phyloP scores from a whole-genome alignment of 1,140 invertebrate genomes.

The Trialeurodes vaporariorum region DNA sequence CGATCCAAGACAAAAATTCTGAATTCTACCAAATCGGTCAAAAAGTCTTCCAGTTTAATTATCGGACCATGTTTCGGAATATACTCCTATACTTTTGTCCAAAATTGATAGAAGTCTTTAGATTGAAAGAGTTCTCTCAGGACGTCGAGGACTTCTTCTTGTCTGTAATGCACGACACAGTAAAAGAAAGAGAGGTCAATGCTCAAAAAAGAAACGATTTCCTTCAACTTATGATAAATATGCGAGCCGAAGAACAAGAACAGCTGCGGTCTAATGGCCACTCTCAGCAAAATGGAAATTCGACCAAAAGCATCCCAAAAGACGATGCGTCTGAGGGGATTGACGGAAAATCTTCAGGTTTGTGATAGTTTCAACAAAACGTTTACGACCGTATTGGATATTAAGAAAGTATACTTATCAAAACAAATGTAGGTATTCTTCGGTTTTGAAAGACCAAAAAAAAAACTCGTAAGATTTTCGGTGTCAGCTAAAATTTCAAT shows the following conservation, averaged over 20 bases:
- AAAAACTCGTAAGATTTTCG: neutral
- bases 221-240: slow-evolving; percentile 26
- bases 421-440: neutral
- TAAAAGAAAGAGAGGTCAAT: slow-evolving; percentile 35
- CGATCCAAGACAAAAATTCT: slow-evolving; percentile 36
- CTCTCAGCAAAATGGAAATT: neutral
- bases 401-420: neutral
- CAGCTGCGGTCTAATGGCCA: neutral
- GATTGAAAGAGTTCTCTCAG: neutral
- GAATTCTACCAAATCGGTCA: slow-evolving; percentile 39
- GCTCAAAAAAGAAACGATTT: slow-evolving; percentile 36
- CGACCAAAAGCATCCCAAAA: neutral
- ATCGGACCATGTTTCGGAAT: slow-evolving; percentile 17
- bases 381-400: neutral
- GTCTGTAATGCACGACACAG: slow-evolving; percentile 36
- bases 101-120: neutral
- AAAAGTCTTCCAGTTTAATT: slow-evolving; percentile 29
- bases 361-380: neutral
- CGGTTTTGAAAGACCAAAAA: neutral
- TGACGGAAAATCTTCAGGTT: neutral
- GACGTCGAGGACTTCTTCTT: slow-evolving; percentile 35
- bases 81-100: neutral
- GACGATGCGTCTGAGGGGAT: neutral
- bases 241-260: slow-evolving; percentile 17
- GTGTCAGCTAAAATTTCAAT: too few relatives aligned